These are phyloP conservation scores for Diplodus sargus DNA, from an alignment of 2,797 vertebrate species.

Conservation along the genomic window DNA sequence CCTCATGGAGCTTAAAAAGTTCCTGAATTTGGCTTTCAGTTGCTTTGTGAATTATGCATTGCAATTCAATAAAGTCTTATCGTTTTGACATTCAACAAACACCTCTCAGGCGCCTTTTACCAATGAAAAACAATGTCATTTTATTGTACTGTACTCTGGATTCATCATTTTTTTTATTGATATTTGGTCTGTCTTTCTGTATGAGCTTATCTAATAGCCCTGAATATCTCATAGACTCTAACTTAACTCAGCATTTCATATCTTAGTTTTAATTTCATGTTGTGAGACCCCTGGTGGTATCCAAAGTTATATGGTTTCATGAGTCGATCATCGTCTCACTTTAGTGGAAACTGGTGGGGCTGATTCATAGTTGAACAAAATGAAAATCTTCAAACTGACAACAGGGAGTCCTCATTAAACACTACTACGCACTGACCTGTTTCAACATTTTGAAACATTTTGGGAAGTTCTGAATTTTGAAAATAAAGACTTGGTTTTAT, in stretches of 20 bases:
- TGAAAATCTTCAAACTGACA: conserved; percentile 5
- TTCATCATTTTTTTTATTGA: background rate
- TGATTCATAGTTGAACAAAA: background rate
- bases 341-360: conserved; percentile 9
- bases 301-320: conserved; percentile 4
- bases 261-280: background rate
- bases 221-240: background rate
- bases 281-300: background rate
- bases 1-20: background rate
- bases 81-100: background rate
- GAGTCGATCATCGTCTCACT: conserved; percentile 8
- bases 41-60: background rate
- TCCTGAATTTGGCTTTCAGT: background rate
- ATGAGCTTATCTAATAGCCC: background rate
- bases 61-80: background rate
- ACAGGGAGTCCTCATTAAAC: conserved; percentile 20
- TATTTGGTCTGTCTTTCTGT: background rate
- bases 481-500: conserved; percentile 51
- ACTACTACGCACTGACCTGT: background rate
- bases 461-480: background rate
- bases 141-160: background rate
- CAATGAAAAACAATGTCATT: background rate
- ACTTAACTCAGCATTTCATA: background rate
- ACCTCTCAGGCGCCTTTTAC: background rate
- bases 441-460: conserved; percentile 4